phyloP scores from a whole-genome alignment of 1,140 invertebrate species.

The Bombus cullumanus region DNA sequence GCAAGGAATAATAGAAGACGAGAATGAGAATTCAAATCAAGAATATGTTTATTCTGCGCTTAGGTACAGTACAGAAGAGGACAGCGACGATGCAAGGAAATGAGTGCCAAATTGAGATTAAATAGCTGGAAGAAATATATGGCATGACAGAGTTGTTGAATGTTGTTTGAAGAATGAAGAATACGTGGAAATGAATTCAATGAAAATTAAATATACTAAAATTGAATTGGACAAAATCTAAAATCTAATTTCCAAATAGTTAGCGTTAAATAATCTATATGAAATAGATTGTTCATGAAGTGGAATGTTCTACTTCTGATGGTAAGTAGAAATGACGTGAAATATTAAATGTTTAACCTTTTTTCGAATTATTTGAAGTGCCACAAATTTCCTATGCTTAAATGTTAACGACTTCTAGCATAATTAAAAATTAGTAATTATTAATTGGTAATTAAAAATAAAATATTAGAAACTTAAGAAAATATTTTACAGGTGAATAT shows the following conservation, averaged over 20 bases:
- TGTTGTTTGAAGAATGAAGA: conserved; percentile 12
- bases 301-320: background rate
- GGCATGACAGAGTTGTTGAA: conserved; percentile 1
- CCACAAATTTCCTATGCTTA: background rate
- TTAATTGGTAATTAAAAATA: background rate
- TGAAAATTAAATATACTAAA: background rate
- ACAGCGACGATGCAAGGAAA: conserved; percentile 42
- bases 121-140: conserved; percentile 12
- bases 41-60: conserved; percentile 70
- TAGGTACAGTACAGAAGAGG: conserved; percentile 63
- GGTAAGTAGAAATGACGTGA: background rate
- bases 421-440: background rate
- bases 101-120: conserved; percentile 62
- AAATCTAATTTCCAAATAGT: background rate
- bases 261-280: background rate
- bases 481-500: background rate
- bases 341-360: background rate
- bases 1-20: conserved; percentile 70
- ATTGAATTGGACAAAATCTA: background rate
- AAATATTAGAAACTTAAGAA: background rate
- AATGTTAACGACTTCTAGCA: background rate
- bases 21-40: conserved; percentile 75
- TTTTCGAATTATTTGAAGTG: background rate
- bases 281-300: background rate
- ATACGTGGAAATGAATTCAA: conserved; percentile 37